Evolutionary conservation across 2,797 vertebrate species (phyloP).

Genomic region (Phataginus tricuspis): DNA sequence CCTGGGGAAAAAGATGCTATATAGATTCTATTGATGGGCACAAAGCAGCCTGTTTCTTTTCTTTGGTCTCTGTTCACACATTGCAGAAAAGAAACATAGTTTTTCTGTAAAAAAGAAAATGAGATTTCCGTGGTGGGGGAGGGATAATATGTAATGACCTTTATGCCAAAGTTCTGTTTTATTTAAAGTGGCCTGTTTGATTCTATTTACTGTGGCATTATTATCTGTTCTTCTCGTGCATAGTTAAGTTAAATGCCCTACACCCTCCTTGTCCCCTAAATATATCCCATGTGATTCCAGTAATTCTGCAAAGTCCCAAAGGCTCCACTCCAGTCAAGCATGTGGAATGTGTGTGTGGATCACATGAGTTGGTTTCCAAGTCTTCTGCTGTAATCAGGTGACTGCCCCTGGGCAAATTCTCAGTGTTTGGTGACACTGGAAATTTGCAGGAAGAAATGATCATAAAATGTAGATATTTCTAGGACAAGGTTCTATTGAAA

Average conservation of each 20-base stretch:
- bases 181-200: not conserved
- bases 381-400: conserved; percentile 56
- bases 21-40: conserved; percentile 88
- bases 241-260: not conserved
- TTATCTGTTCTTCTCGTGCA: not conserved
- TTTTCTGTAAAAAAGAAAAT: conserved; percentile 75
- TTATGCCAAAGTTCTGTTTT: fast-evolving
- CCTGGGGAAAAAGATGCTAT: conserved; percentile 87
- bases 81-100: conserved; percentile 65
- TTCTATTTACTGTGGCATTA: not conserved
- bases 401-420: conserved; percentile 66
- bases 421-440: conserved; percentile 31
- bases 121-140: conserved; percentile 62
- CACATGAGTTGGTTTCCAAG: conserved; percentile 45
- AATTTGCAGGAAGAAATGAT: conserved; percentile 49
- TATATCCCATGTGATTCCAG: not conserved
- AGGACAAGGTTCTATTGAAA: conserved; percentile 21
- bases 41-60: conserved; percentile 82
- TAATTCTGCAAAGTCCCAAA: conserved; percentile 21
- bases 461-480: conserved; percentile 37
- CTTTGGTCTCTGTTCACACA: conserved; percentile 84
- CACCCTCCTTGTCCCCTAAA: not conserved
- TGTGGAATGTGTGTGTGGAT: conserved; percentile 67
- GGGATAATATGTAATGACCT: not conserved
- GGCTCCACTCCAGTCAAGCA: conserved; percentile 59